Evolutionary conservation across 2,113 vertebrate species (phyloP), one percentile per base, ranked within the genome.

Genomic region (Bujurquina vittata): DNA sequence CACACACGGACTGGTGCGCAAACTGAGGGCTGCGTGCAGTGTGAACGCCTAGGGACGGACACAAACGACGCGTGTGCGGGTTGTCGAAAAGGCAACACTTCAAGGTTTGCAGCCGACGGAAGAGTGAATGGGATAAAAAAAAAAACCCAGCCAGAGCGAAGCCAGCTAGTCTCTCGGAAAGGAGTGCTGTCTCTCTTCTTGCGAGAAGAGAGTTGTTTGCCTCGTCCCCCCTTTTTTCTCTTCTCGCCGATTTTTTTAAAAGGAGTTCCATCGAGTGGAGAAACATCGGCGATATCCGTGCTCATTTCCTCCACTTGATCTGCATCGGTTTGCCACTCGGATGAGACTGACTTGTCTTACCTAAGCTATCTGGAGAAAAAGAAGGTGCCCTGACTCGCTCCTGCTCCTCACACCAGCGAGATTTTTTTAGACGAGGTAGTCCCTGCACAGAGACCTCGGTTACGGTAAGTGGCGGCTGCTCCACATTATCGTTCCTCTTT

Each of bases 381-480:
- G 77, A 87, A 91, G 84, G 85, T 88, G 81, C 72, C 75, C 84
- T 10, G 79, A 75, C 81, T 43, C 75, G 49, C 73, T 84, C 60
- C 60, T 82, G 46, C 69, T 84, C 67, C 67, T 82, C 84, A 7
- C 80, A 72, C 67, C 81, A 26, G 26, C 75, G 84, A 26, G 80
- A 81, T 67, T 69, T 35, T 23, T 69, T 35, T 29, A 75, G 84
- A 80, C 80, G 80, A 84, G 83, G 82, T 61, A 77, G 87, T 83
- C 81, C n/a, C 81, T 59, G 81, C 78, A 29, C 75, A 29, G 81
- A 22, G 57, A 88, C 86, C 89, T 35, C 49, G 90, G 77, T 58
- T 59, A 63, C 87, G 93, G 92, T 94, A 72, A 94, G 92, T 87
- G 73, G 86, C 83, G 26, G 56, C 79, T 63, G 87, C 84, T 90